Evolutionary conservation across 2,113 vertebrate genomes (phyloP), one percentile per base, ranked within the genome.

Genomic region (Sisor rabdophorus): DNA sequence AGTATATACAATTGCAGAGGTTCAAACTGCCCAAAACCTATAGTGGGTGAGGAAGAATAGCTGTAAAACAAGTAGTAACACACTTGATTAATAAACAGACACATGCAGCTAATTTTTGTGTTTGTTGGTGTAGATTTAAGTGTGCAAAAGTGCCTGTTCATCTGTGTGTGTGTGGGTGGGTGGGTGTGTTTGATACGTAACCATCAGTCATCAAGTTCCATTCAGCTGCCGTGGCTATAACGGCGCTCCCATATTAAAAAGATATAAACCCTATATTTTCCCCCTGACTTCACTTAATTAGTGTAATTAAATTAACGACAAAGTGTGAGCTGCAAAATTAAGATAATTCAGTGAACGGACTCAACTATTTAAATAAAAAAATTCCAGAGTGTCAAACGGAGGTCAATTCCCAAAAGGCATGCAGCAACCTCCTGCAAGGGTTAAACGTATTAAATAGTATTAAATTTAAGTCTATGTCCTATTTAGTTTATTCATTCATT

Each of bases 151-250:
- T n/a, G n/a, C n/a, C n/a, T n/a, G n/a, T n/a, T n/a, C n/a, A n/a
- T n/a, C n/a, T n/a, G n/a, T 36, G 32, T 36, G 32, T 36, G 32
- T 50, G 65, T 28, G 15, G 28, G 47, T 30, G 52, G 22, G 70
- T 24, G 53, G 17, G 70, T 28, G 67, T 55, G 52, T 4, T 28
- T 32, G 69, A 89, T 87, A 86, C 87, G 83, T 87, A 83, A 76
- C 85, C 88, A 89, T 88, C 81, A 85, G 84, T 86, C 78, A 80
- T 83, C 71, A 55, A 24, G 65, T 61, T 79, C 56, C 10, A 70
- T 75, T 19, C 36, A 64, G 56, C 8, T 8, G 44, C 26, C 44
- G 44, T 19, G 44, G 64, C 64, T 50, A 68, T 68, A 68, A 68
- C 47, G 47, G 24, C 65, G 26, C 44, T 56, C 32, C n/a, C 20